These are phyloP conservation scores for Hydroisotoma schaefferi DNA, from an alignment of 2,888 invertebrate genomes.

Conservation along the genomic window DNA sequence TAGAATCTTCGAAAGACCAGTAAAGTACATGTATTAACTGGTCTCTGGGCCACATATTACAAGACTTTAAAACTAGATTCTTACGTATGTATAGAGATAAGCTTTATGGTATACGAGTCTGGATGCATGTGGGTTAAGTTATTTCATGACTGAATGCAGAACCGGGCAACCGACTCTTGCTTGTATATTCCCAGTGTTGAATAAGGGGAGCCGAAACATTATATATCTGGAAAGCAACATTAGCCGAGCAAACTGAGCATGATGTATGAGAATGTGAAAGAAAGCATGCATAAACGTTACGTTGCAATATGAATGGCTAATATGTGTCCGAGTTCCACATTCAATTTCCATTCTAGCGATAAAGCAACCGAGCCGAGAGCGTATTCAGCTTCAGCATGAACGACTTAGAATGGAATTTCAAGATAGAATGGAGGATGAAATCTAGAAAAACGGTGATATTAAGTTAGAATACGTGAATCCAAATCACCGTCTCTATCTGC, in stretches of 20 bases:
- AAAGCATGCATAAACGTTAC: conserved; percentile 2
- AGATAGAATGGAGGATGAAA: conserved; percentile 1
- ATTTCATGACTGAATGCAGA: too few relatives aligned
- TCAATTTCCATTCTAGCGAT: conserved; percentile 9
- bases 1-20: too few relatives aligned
- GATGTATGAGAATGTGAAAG: conserved; percentile 3
- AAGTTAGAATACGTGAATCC: conserved; percentile 1
- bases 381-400: conserved; percentile 4
- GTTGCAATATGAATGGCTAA: conserved; percentile 17
- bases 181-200: too few relatives aligned
- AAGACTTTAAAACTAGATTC: too few relatives aligned
- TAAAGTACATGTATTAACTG: too few relatives aligned
- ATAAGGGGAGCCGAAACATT: too few relatives aligned
- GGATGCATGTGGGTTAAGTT: too few relatives aligned
- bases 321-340: conserved; percentile 11
- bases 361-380: conserved; percentile 5
- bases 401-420: not conserved
- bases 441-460: not conserved
- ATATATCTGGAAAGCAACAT: too few relatives aligned
- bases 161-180: too few relatives aligned
- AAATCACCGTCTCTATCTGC: not conserved
- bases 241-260: too few relatives aligned
- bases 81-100: not conserved
- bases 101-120: too few relatives aligned
- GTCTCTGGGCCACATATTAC: too few relatives aligned